These are phyloP conservation scores for Euphonia xanthogaster DNA, from an alignment of 2,797 vertebrate genomes.

Conservation along the genomic window DNA sequence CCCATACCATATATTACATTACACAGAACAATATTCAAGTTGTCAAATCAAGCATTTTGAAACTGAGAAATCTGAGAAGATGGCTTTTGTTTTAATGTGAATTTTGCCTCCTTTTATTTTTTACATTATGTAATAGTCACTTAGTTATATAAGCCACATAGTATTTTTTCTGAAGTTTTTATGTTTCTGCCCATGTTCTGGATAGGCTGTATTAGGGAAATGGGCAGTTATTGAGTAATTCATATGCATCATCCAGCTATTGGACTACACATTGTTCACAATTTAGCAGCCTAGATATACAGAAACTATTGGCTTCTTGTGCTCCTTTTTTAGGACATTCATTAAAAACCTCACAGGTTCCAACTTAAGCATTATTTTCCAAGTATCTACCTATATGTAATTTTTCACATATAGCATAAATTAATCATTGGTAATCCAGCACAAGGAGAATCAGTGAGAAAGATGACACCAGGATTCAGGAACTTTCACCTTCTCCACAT, in stretches of 20 bases:
- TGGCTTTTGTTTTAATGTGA: not conserved
- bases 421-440: not conserved
- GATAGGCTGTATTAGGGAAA: not conserved
- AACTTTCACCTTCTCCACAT: not conserved
- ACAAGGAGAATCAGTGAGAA: not conserved
- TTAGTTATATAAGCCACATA: not conserved
- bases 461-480: not conserved
- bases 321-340: not conserved
- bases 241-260: not conserved
- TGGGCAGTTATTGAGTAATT: not conserved
- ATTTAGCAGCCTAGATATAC: not conserved
- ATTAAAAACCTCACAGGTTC: not conserved
- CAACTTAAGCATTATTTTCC: not conserved
- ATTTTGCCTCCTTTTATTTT: not conserved
- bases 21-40: constrained; percentile 33
- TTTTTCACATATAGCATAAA: not conserved
- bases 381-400: not conserved
- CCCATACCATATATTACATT: constrained; percentile 34
- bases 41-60: constrained; percentile 37
- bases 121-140: not conserved
- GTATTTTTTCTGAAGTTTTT: not conserved
- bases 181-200: not conserved
- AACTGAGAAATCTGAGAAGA: constrained; percentile 6
- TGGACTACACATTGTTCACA: not conserved
- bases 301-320: not conserved